Conservation (phyloP, 2,797 vertebrate species). For the Melanotaenia trifasciata region DNA sequence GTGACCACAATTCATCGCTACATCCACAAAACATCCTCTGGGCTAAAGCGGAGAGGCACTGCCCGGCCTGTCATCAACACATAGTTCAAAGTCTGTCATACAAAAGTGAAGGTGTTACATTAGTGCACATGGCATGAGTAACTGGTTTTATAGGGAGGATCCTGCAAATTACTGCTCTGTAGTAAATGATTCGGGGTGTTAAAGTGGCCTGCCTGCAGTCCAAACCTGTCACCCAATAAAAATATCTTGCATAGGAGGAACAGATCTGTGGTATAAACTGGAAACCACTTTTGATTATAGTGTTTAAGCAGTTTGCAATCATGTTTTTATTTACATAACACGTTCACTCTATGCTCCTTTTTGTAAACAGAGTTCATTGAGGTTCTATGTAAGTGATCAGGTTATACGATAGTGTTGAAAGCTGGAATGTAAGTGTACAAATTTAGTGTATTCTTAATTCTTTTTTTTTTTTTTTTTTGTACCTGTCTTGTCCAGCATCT, state of each 20-base stretch:
- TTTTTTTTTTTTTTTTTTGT: too few relatives aligned
- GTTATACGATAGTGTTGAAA: too few relatives aligned
- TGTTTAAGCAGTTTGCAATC: not conserved
- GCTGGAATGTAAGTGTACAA: too few relatives aligned
- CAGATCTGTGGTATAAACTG: too few relatives aligned
- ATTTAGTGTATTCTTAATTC: not conserved
- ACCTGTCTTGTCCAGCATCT: too few relatives aligned
- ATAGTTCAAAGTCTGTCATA: too few relatives aligned
- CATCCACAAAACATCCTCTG: not conserved
- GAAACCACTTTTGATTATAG: not conserved
- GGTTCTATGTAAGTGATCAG: not conserved
- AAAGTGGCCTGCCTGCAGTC: not conserved
- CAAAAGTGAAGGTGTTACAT: not conserved
- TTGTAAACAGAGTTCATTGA: not conserved
- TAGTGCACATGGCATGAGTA: not conserved
- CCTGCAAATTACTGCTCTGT: not conserved
- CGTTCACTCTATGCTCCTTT: not conserved
- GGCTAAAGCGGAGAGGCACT: too few relatives aligned
- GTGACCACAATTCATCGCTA: not conserved
- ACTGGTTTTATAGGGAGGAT: too few relatives aligned
- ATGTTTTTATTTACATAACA: not conserved
- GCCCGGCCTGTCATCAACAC: too few relatives aligned
- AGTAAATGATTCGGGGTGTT: not conserved
- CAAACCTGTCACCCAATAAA: not conserved
- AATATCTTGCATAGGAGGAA: not conserved